Evolutionary conservation across 92 coral and sea anemone species (phyloP), one percentile per base, ranked within the genome.

Genomic region (Phenganax marumi): DNA sequence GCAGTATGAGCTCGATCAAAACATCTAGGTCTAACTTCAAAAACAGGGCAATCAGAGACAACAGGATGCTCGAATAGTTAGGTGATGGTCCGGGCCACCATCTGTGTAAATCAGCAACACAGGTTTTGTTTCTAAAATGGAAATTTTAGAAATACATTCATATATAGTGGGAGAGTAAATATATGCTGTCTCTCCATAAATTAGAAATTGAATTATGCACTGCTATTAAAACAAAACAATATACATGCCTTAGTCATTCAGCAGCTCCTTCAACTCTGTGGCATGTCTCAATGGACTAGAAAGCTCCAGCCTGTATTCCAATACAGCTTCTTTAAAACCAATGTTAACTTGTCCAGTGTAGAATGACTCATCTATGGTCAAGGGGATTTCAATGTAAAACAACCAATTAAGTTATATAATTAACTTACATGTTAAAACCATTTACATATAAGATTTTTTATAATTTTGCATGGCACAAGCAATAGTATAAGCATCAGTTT

Each of bases 1-100:
- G 75, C 75, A 49, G 84, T 80, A 12, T 75, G 58, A 73, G 53
- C n/a, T 10, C 84, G 50, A 55, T 21, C 75, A 80, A 16, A 73
- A 80, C 70, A 62, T 80, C 84, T 22, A 80, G 72, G 71, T 80
- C 84, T 33, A 80, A 24, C 24, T 52, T 24, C 46, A 81, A 64
- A 18, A 53, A 81, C 71, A 81, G 54, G 66, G 84, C 22, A 70
- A 80, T 64, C 54, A 58, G 26, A 18, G 84, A 14, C 58, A 80
- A 50, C 33, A 63, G 24, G 57, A 80, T 75, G 25, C 61, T 48
- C 57, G 63, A 48, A 49, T 80, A 80, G 84, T 63, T 22, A 33
- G 23, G n/a, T 75, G 84, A 65, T 64, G 84, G 48, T 80, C 75
- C 63, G 75, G 84, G 12, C 62, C 48, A 9, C 62, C 75, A 80